Evolutionary conservation across 2,888 invertebrate genomes (phyloP), one percentile per base, ranked within the genome.

Genomic region (Meteorus cinctellus): DNA sequence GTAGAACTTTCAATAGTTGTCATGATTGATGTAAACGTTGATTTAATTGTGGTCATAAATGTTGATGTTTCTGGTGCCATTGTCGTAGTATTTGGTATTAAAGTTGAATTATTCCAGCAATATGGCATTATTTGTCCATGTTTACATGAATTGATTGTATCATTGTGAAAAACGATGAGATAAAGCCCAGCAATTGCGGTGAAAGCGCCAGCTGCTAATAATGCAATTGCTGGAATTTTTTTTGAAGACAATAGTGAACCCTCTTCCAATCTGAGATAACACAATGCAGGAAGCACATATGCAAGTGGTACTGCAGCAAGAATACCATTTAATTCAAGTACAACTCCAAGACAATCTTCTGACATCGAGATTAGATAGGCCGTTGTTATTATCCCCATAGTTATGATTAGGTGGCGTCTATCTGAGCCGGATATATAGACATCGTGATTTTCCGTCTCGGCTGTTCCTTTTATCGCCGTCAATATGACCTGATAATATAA

Each of bases 341-440:
- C 96, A 55, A 96, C 92, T 29, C 96, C 96, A 59, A 96, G 91
- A 87, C 96, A 96, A 87, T 96, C 95, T 5, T 96, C 96, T 77
- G 94, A 91, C 90, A 96, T 95, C 41, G 96, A 96, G 77, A 96
- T 92, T 66, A 94, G 90, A 86, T 94, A 95, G 41, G 95, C 93
- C 65, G 92, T 89, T 31, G 91, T 89, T 36, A 96, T 93, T 83
- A 96, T 94, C 27, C 92, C 90, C 79, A 95, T 88, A 0, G 95
- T 95, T 36, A 94, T 91, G 5, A 92, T 84, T 81, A 93, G 90
- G 89, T 93, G 92, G 81, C 91, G 89, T 72, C 90, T 86, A 77
- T 91, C 90, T 0, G 92, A 91, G 3, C 91, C 90, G 0, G 91
- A 90, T 12, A 90, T 89, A 80, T 91, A 91, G 0, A 86, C 84